A percentile compares a stretch with the other conserved stretches of the same genome.
Evolutionary conservation across 1,140 invertebrate genomes (phyloP).

Genomic region (Habropoda laboriosa): DNA sequence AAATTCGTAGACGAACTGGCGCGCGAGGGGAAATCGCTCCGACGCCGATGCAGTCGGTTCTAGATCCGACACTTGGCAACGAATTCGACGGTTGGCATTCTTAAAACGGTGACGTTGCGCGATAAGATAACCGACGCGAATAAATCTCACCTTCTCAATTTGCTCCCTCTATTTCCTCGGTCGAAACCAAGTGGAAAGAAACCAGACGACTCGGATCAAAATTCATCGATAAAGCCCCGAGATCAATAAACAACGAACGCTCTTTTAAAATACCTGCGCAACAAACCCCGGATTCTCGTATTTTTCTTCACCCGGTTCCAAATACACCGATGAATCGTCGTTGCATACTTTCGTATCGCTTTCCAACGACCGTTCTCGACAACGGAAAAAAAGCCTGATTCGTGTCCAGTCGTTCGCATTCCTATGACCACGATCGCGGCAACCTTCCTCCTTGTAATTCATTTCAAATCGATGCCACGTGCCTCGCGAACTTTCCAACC

Average conservation of each 20-base stretch:
- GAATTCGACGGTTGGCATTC: conserved; percentile 33
- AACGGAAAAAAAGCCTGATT: too few species aligned
- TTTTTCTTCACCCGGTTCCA: background rate
- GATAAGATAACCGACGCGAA: conserved; percentile 57
- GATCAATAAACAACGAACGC: background rate
- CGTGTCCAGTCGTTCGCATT: background rate
- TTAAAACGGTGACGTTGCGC: conserved; percentile 49
- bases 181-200: background rate
- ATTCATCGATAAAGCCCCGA: background rate
- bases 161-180: background rate
- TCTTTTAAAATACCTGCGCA: background rate
- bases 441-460: too few species aligned
- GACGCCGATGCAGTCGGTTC: conserved; percentile 12
- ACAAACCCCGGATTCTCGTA: background rate
- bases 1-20: too few species aligned
- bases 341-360: background rate
- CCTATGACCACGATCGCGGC: background rate
- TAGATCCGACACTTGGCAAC: conserved; percentile 22
- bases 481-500: conserved; percentile 38
- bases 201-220: background rate
- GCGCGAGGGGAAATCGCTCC: background rate
- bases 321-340: background rate
- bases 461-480: conserved; percentile 40
- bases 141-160: conserved; percentile 49
- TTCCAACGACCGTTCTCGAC: background rate